phyloP scores from a whole-genome alignment of 2,888 invertebrate species.

The Xanthia icteritia region DNA sequence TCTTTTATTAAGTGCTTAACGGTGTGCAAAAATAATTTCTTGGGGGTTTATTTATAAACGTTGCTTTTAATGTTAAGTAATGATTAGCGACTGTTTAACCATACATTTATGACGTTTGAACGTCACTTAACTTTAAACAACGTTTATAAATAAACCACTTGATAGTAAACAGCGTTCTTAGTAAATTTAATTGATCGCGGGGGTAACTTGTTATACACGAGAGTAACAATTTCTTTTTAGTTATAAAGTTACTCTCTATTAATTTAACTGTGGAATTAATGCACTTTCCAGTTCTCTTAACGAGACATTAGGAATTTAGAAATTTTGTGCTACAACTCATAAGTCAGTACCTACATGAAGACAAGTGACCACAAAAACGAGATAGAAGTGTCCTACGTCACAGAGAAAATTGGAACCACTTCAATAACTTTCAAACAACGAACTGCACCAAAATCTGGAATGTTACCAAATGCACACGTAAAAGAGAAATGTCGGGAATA shows the following conservation, averaged over 20 bases:
- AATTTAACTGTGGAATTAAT: neutral
- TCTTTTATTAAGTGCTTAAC: slow-evolving; percentile 6
- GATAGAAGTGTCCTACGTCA: slow-evolving; percentile 18
- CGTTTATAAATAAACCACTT: neutral
- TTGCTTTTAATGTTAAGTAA: too few species aligned
- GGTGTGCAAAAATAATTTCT: slow-evolving; percentile 3
- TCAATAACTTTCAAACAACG: slow-evolving; percentile 53
- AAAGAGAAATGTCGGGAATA: slow-evolving; percentile 42
- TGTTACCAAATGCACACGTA: slow-evolving; percentile 58
- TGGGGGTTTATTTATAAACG: too few species aligned
- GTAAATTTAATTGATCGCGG: neutral
- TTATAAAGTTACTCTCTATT: neutral
- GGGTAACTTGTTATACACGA: neutral
- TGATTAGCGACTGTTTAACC: too few species aligned
- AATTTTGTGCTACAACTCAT: neutral
- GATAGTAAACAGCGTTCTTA: neutral
- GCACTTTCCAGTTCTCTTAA: neutral
- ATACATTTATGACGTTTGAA: too few species aligned
- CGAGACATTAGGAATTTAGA: neutral
- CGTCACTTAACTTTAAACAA: too few species aligned
- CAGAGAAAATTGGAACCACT: slow-evolving; percentile 59
- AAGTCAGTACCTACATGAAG: neutral
- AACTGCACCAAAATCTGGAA: slow-evolving; percentile 60
- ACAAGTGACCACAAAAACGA: slow-evolving; percentile 5
- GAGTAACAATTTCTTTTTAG: too few species aligned